Percentiles rank a stretch among this genome's conserved stretches.
phyloP scores from a whole-genome alignment of 1,140 invertebrate genomes.

The Armadillidium nasatum region DNA sequence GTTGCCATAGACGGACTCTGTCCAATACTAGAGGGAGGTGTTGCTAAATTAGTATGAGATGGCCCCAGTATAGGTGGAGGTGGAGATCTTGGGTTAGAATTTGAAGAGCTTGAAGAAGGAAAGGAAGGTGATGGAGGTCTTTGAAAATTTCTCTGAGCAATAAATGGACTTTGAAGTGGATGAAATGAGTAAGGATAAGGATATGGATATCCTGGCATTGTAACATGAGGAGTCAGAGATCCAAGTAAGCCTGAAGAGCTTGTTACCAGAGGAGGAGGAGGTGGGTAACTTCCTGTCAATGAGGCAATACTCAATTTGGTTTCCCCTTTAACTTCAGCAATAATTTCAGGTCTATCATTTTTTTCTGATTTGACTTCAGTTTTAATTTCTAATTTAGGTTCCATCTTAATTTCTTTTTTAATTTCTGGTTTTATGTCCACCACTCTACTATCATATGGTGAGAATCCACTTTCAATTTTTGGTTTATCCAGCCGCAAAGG shows the following conservation, averaged over 20 bases:
- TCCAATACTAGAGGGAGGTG: constrained; percentile 27
- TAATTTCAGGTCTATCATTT: constrained; percentile 41
- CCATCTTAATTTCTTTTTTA: constrained; percentile 17
- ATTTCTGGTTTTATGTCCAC: constrained; percentile 18
- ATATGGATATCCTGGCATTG: constrained; percentile 47
- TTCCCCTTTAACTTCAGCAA: constrained; percentile 43
- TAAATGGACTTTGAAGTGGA: constrained; percentile 49
- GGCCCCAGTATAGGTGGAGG: constrained; percentile 47
- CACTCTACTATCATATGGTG: constrained; percentile 27
- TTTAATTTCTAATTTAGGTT: constrained; percentile 9
- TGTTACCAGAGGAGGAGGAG: constrained; percentile 30
- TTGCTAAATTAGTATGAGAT: constrained; percentile 39
- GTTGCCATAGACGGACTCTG: constrained; percentile 35
- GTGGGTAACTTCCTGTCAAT: neutral
- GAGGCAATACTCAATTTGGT: constrained; percentile 28
- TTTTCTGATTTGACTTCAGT: constrained; percentile 21
- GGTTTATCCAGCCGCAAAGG: constrained; percentile 25
- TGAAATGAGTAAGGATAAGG: constrained; percentile 51
- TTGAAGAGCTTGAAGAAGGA: constrained; percentile 48
- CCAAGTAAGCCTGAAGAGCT: constrained; percentile 17
- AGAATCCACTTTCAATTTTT: constrained; percentile 29
- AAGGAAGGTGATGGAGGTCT: constrained; percentile 50
- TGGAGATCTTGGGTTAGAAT: constrained; percentile 54
- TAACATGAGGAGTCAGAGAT: constrained; percentile 46
- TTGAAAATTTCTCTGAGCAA: constrained; percentile 41